A percentile compares a stretch with the other conserved stretches of the same genome.
phyloP scores from a whole-genome alignment of 2,113 vertebrate genomes.

The Trinectes maculatus region DNA sequence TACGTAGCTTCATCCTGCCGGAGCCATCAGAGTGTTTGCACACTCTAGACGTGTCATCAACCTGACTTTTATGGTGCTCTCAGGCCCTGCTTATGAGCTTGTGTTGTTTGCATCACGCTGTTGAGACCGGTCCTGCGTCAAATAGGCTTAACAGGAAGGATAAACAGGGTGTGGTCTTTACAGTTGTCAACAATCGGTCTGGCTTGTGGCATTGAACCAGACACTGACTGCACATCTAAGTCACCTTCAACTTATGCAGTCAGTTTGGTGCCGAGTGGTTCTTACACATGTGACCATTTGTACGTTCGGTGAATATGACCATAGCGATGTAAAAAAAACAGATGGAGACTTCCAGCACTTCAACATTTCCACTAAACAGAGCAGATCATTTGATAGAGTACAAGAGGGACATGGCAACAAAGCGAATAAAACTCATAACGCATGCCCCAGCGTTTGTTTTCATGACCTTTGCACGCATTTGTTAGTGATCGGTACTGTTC shows the following conservation, averaged over 20 bases:
- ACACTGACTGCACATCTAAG: not conserved
- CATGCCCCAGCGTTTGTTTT: slow-evolving; percentile 29
- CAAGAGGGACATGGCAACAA: slow-evolving; percentile 28
- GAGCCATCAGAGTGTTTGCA: not conserved
- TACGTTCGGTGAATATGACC: not conserved
- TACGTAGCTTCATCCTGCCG: no score
- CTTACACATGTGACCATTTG: not conserved
- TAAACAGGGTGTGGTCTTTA: not conserved
- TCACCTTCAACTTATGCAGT: not conserved
- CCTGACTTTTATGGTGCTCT: not conserved
- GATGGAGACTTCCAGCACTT: not conserved
- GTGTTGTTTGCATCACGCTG: not conserved
- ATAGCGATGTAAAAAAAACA: not conserved
- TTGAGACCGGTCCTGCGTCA: not conserved
- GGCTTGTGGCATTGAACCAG: not conserved
- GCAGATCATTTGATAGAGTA: slow-evolving; percentile 48
- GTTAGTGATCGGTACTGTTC: slow-evolving; percentile 18
- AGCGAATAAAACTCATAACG: slow-evolving; percentile 16
- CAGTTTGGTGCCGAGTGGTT: not conserved
- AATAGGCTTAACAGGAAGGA: not conserved
- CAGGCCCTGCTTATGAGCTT: not conserved
- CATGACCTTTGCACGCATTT: slow-evolving; percentile 31
- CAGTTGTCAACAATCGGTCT: not conserved
- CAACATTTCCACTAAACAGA: slow-evolving; percentile 50
- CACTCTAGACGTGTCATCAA: not conserved